Evolutionary conservation across 1,140 invertebrate species (phyloP).

Genomic region (Sycophaga agraensis): DNA sequence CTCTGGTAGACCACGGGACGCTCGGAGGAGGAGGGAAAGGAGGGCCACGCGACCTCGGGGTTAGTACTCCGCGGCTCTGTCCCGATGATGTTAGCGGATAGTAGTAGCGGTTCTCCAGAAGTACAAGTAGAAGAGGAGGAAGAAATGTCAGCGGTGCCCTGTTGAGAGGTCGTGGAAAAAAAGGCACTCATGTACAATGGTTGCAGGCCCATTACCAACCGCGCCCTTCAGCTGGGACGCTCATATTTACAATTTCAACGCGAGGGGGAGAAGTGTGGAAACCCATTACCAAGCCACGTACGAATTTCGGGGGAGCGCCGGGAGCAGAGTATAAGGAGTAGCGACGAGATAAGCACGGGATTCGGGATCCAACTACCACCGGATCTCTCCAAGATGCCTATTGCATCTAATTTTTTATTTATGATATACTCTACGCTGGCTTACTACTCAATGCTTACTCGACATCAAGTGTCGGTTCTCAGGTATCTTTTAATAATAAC

Average conservation of each 20-base stretch:
- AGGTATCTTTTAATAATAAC: no score
- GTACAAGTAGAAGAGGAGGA: constrained; percentile 27
- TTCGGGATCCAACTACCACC: no score
- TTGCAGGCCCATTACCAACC: constrained; percentile 32
- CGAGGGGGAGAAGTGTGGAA: not conserved
- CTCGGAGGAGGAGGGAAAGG: constrained; percentile 28
- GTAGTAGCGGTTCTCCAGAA: constrained; percentile 24
- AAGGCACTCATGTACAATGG: constrained; percentile 27
- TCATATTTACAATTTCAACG: not conserved
- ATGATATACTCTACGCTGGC: no score
- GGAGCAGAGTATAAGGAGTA: no score
- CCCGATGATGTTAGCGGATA: constrained; percentile 5
- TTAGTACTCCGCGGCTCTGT: constrained; percentile 33
- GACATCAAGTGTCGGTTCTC: no score
- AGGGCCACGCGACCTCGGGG: not conserved
- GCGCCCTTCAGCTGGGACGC: not conserved
- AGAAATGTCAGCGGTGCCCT: constrained; percentile 54
- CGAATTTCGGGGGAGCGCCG: no score
- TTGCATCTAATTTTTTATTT: no score
- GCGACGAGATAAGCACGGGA: no score
- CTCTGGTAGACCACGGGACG: constrained; percentile 50
- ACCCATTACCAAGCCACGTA: constrained; percentile 7
- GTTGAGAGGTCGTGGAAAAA: constrained; percentile 37
- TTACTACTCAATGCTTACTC: no score
- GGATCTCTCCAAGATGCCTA: no score